phyloP scores from a whole-genome alignment of 2,113 vertebrate species.

The Typhlomys cinereus region DNA sequence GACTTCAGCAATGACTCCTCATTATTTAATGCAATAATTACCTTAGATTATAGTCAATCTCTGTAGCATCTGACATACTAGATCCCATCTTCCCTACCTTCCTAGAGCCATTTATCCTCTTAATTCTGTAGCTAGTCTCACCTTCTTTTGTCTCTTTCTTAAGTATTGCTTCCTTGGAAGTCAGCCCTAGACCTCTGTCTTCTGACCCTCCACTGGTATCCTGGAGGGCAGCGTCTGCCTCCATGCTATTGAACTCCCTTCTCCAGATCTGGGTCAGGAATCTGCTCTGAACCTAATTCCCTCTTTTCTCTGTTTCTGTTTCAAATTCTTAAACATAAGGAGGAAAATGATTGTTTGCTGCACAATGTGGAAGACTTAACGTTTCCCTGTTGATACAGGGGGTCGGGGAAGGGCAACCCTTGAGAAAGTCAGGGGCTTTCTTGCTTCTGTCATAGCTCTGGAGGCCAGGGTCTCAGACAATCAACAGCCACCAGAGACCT shows the following conservation, averaged over 20 bases:
- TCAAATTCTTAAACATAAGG: neutral
- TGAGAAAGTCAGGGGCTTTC: too few species aligned
- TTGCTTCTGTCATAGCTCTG: too few species aligned
- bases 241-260: neutral
- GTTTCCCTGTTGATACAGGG: too few species aligned
- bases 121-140: neutral
- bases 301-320: neutral
- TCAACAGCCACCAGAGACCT: neutral
- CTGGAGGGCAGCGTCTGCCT: neutral
- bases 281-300: neutral
- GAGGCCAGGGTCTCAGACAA: neutral
- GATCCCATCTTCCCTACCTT: neutral
- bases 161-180: constrained; percentile 11
- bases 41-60: neutral
- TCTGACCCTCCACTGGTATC: neutral
- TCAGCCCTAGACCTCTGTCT: neutral
- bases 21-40: neutral
- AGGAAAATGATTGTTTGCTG: neutral
- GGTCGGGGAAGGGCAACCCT: too few species aligned
- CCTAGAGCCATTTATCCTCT: neutral
- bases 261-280: neutral
- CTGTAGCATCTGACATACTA: neutral
- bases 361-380: neutral
- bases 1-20: neutral
- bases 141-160: constrained; percentile 3